Conservation (phyloP, 2,797 vertebrate genomes). For the Pangasius macronema region DNA sequence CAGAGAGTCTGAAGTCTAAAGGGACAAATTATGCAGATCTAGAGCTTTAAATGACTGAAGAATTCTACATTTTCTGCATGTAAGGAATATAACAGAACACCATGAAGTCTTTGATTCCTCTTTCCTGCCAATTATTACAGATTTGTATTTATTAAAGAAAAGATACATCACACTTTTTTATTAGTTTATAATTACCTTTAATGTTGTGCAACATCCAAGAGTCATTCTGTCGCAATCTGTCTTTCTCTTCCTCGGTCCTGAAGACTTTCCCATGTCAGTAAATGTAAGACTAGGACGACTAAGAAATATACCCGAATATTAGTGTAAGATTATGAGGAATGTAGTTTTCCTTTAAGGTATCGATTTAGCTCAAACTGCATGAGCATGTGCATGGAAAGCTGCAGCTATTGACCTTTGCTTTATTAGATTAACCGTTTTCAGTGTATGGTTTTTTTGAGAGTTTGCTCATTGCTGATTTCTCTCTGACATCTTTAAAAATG, state of each 20-base stretch:
- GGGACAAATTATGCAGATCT: not conserved
- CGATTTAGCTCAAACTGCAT: not conserved
- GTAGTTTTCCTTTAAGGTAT: not conserved
- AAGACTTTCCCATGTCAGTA: not conserved
- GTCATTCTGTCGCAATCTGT: not conserved
- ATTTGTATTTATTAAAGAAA: not conserved
- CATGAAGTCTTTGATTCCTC: not conserved
- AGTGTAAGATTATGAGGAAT: not conserved
- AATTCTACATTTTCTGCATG: not conserved
- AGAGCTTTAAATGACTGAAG: no score
- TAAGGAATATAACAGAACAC: not conserved
- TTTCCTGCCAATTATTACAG: not conserved
- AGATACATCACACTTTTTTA: not conserved
- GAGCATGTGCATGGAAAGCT: not conserved
- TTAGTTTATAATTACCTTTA: not conserved
- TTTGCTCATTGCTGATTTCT: not conserved
- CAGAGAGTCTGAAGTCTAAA: not conserved
- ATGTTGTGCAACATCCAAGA: not conserved
- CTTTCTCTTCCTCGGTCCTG: not conserved
- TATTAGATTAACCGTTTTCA: not conserved
- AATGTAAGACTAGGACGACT: not conserved
- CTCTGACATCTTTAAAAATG: not conserved
- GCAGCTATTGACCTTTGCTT: not conserved
- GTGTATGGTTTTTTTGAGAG: not conserved
- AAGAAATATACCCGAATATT: not conserved